Percentiles rank a stretch among this genome's conserved stretches.
Evolutionary conservation across 2,113 vertebrate species (phyloP).

Genomic region (Osmerus mordax): DNA sequence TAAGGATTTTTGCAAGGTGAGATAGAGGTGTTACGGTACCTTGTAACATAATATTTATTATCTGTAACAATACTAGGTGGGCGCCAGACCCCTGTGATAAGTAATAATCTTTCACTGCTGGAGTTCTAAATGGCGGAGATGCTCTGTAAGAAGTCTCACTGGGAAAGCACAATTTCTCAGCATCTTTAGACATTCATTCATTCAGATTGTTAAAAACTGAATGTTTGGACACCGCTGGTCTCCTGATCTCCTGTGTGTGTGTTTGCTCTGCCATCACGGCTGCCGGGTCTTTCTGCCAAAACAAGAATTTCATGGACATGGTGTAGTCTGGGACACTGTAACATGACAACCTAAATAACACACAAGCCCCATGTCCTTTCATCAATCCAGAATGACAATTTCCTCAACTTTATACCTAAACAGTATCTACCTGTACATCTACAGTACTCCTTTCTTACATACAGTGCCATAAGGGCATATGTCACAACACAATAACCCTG

Average conservation of each 20-base stretch:
- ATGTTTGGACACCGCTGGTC: conserved; percentile 58
- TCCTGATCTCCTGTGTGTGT: conserved; percentile 31
- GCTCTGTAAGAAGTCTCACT: conserved; percentile 46
- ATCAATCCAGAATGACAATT: too few relatives aligned
- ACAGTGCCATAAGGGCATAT: too few relatives aligned
- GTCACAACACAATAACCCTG: too few relatives aligned
- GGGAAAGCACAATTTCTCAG: conserved; percentile 57
- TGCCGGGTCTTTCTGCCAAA: conserved; percentile 51
- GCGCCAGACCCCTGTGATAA: neutral
- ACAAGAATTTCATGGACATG: conserved; percentile 47
- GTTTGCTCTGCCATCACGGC: conserved; percentile 39
- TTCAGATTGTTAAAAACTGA: conserved; percentile 53
- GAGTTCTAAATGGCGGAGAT: conserved; percentile 46
- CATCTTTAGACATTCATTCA: conserved; percentile 52
- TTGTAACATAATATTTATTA: too few relatives aligned
- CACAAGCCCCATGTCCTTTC: conserved; percentile 31
- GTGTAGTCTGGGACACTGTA: conserved; percentile 18
- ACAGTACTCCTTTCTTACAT: too few relatives aligned
- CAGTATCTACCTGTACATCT: too few relatives aligned
- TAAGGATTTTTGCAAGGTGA: too few relatives aligned
- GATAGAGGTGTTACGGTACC: too few relatives aligned
- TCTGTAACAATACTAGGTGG: too few relatives aligned
- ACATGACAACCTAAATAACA: conserved; percentile 46
- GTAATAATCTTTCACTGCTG: conserved; percentile 35
- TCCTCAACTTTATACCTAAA: too few relatives aligned